Evolutionary conservation across 2,888 invertebrate genomes (phyloP).

Genomic region (Drosophila kambysellisi): DNA sequence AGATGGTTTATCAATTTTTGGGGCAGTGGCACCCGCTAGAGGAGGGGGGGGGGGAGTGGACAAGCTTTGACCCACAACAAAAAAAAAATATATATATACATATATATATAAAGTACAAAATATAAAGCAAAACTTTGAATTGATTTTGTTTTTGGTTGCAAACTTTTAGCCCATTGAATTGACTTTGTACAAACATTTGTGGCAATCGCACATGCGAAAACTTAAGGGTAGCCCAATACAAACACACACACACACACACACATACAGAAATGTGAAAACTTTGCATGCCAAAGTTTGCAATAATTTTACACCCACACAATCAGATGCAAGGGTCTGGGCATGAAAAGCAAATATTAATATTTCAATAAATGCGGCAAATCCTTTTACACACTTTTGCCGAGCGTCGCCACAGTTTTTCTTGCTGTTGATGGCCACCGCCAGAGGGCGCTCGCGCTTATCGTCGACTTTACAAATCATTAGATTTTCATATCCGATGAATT

Average conservation of each 20-base stretch:
- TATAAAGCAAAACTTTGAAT: slow-evolving; percentile 59
- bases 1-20: slow-evolving; percentile 46
- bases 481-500: slow-evolving; percentile 83
- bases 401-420: slow-evolving; percentile 26
- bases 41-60: neutral
- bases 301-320: slow-evolving; percentile 53
- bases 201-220: slow-evolving; percentile 31
- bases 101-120: neutral
- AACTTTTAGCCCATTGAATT: slow-evolving; percentile 57
- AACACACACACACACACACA: neutral
- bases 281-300: slow-evolving; percentile 59
- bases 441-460: slow-evolving; percentile 75
- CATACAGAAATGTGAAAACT: slow-evolving; percentile 30
- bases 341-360: slow-evolving; percentile 75
- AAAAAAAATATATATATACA: slow-evolving; percentile 2
- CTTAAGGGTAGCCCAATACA: slow-evolving; percentile 39
- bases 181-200: slow-evolving; percentile 58
- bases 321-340: slow-evolving; percentile 35
- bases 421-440: slow-evolving; percentile 40
- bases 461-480: slow-evolving; percentile 83
- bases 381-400: slow-evolving; percentile 57
- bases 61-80: slow-evolving; percentile 53
- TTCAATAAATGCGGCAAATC: slow-evolving; percentile 76
- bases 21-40: neutral
- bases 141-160: slow-evolving; percentile 52